Conservation (phyloP, 2,888 invertebrate species). For the Oeneis ivallda region DNA sequence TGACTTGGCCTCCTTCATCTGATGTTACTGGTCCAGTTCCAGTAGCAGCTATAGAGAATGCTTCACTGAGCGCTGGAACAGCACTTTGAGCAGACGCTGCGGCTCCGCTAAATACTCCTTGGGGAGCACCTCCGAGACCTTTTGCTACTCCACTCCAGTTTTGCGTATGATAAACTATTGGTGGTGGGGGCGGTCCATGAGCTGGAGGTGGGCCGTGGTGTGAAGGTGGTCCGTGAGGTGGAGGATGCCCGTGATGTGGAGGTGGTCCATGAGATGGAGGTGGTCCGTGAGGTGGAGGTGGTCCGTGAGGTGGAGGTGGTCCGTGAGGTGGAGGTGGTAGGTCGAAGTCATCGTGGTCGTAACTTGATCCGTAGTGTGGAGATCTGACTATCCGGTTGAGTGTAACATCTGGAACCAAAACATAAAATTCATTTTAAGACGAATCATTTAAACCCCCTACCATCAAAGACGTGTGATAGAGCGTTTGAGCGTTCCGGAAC, state of each 20-base stretch:
- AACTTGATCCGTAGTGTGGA: conserved; percentile 38
- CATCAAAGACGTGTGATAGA: too few relatives aligned
- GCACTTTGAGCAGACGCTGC: conserved; percentile 51
- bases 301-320: conserved; percentile 37
- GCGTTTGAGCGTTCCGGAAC: too few relatives aligned
- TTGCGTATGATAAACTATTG: conserved; percentile 52
- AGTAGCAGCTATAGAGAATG: conserved; percentile 44
- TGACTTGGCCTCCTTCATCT: neutral
- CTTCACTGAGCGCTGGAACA: conserved; percentile 48
- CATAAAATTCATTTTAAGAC: neutral
- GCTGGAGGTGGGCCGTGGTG: conserved; percentile 37
- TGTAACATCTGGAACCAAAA: conserved; percentile 45
- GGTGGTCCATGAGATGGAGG: conserved; percentile 35
- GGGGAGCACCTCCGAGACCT: conserved; percentile 48
- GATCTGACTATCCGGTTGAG: conserved; percentile 48
- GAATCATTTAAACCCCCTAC: too few relatives aligned
- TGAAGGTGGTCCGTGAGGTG: conserved; percentile 35
- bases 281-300: conserved; percentile 34
- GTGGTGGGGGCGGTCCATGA: conserved; percentile 37
- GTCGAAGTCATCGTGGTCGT: neutral
- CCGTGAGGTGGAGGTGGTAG: conserved; percentile 31
- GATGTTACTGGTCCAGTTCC: conserved; percentile 12
- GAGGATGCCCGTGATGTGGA: conserved; percentile 36
- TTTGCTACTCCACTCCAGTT: conserved; percentile 61
- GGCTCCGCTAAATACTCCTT: conserved; percentile 60